Evolutionary conservation across 30 jellyfish, hydroid and myxozoan genomes (phyloP).

Genomic region (Aurelia sp.): DNA sequence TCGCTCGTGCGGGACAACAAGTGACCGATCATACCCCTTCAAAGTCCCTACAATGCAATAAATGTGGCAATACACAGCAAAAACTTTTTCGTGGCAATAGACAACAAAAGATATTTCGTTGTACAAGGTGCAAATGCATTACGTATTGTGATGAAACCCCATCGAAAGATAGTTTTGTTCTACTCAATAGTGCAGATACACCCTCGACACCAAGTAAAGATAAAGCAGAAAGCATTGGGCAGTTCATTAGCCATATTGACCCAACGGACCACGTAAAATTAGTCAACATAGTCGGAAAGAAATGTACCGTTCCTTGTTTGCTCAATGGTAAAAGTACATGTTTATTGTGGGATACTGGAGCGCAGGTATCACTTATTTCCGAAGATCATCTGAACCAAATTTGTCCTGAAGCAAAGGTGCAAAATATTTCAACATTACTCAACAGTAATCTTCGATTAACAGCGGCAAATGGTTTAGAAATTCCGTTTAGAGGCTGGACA

Average conservation of each 20-base stretch:
- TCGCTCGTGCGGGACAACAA: constrained; percentile 18
- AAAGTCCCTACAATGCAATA: constrained; percentile 9
- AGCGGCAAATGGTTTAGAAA: constrained; percentile 10
- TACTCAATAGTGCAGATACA: no score
- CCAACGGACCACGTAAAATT: constrained; percentile 23
- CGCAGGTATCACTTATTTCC: constrained; percentile 19
- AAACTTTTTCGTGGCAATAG: background rate
- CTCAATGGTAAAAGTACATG: background rate
- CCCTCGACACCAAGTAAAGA: no score
- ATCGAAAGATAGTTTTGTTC: no score
- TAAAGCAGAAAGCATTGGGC: background rate
- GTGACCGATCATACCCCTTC: background rate
- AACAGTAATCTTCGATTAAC: background rate
- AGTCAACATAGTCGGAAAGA: constrained; percentile 18
- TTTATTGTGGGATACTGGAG: constrained; percentile 24
- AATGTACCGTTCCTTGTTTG: constrained; percentile 27
- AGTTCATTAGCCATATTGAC: background rate
- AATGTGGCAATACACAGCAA: constrained; percentile 16
- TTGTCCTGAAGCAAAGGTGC: background rate
- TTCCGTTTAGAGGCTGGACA: constrained; percentile 22
- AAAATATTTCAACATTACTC: constrained; percentile 2
- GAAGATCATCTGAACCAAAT: background rate
- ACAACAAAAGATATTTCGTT: constrained; percentile 1
- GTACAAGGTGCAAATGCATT: background rate
- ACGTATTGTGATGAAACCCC: background rate